phyloP scores from a whole-genome alignment of 2,888 invertebrate species.

The Hyposoter didymator region DNA sequence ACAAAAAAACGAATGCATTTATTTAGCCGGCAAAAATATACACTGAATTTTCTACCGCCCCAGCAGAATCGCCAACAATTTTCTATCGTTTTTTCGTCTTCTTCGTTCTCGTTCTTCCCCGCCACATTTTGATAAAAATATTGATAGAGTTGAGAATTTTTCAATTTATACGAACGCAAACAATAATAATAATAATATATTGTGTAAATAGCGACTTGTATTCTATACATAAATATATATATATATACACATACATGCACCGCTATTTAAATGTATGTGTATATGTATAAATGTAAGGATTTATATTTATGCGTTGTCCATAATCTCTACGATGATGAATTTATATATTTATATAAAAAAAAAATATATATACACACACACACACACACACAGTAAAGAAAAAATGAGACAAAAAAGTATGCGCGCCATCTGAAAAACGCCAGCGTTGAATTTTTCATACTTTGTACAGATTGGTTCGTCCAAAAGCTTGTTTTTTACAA shows the following conservation, averaged over 20 bases:
- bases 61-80: not conserved
- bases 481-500: slow-evolving; percentile 51
- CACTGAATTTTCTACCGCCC: not conserved
- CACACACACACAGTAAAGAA: slow-evolving; percentile 23
- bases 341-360: slow-evolving; percentile 80
- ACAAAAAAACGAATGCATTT: not conserved
- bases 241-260: slow-evolving; percentile 21
- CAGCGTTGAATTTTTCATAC: slow-evolving; percentile 57
- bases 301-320: slow-evolving; percentile 78
- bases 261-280: slow-evolving; percentile 77
- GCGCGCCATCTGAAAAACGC: slow-evolving; percentile 39
- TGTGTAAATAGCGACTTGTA: slow-evolving; percentile 70
- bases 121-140: slow-evolving; percentile 76
- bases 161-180: slow-evolving; percentile 55
- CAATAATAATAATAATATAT: slow-evolving; percentile 65
- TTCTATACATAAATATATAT: slow-evolving; percentile 60
- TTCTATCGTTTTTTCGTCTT: slow-evolving; percentile 69
- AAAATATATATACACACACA: slow-evolving; percentile 50
- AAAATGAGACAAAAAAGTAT: slow-evolving; percentile 52
- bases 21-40: not conserved
- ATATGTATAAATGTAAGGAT: slow-evolving; percentile 76
- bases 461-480: slow-evolving; percentile 57
- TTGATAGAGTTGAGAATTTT: slow-evolving; percentile 72
- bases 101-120: slow-evolving; percentile 49
- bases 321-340: slow-evolving; percentile 77